Conservation (phyloP, 1,140 invertebrate species). For the Magallana gigas region DNA sequence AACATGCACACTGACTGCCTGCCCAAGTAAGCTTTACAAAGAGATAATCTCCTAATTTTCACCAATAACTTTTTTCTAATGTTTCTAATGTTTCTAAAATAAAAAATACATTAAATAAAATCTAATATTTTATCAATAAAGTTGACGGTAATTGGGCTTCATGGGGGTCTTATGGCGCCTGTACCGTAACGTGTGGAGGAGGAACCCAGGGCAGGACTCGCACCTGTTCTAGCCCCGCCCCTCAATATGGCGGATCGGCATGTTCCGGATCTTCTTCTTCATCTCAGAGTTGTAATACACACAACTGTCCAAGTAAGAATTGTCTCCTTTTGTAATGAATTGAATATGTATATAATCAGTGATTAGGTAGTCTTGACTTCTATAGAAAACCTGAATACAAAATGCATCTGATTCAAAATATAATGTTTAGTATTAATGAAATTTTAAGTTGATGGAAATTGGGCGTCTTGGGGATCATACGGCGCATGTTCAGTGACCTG, state of each 20-base stretch:
- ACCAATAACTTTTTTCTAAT: too few relatives aligned
- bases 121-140: background rate
- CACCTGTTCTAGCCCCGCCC: conserved; percentile 62
- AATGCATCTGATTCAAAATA: background rate
- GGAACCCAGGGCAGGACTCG: conserved; percentile 86
- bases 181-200: conserved; percentile 93
- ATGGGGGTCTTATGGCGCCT: conserved; percentile 88
- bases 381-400: background rate
- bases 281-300: conserved; percentile 44
- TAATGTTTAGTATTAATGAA: background rate
- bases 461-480: conserved; percentile 30
- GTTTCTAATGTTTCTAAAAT: too few relatives aligned
- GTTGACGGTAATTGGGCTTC: conserved; percentile 42
- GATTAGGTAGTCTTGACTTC: background rate
- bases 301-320: conserved; percentile 36
- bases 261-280: conserved; percentile 52
- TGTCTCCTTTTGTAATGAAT: background rate
- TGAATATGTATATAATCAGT: background rate
- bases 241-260: conserved; percentile 59
- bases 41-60: too few relatives aligned
- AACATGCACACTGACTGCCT: background rate
- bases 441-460: conserved; percentile 36
- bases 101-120: background rate
- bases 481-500: conserved; percentile 14
- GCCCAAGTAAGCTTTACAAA: background rate